Evolutionary conservation across 2,113 vertebrate genomes (phyloP).

Genomic region (Hymenochirus boettgeri): DNA sequence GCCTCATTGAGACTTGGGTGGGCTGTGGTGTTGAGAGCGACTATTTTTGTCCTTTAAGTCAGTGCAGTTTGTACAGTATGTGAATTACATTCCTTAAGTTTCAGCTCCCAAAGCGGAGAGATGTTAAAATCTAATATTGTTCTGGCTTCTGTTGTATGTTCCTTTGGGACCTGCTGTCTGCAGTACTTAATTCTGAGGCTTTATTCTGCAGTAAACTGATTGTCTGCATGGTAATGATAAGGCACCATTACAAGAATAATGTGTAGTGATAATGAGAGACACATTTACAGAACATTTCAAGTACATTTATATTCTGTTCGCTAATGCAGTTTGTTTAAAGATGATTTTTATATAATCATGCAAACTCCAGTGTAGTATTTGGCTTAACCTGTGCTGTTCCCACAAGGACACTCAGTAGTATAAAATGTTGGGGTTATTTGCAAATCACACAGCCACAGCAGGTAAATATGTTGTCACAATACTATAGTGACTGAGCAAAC

Average conservation of each 20-base stretch:
- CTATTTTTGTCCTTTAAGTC: no score
- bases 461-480: no score
- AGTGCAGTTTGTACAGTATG: not conserved
- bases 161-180: constrained; percentile 35
- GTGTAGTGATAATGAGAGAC: constrained; percentile 26
- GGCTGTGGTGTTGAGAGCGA: no score
- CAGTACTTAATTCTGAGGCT: constrained; percentile 36
- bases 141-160: constrained; percentile 26
- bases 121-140: constrained; percentile 31
- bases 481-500: no score
- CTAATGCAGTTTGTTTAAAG: not conserved
- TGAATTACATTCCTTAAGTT: constrained; percentile 25
- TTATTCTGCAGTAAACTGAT: constrained; percentile 41
- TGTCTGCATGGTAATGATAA: constrained; percentile 39
- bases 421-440: no score
- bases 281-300: constrained; percentile 31
- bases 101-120: constrained; percentile 22
- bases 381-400: not conserved
- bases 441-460: no score
- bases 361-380: not conserved
- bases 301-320: constrained; percentile 18
- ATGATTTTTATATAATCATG: not conserved
- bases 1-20: no score
- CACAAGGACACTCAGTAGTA: no score
- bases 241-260: constrained; percentile 37